Evolutionary conservation across 2,888 invertebrate genomes (phyloP).

Genomic region (Eupithecia vulgata): DNA sequence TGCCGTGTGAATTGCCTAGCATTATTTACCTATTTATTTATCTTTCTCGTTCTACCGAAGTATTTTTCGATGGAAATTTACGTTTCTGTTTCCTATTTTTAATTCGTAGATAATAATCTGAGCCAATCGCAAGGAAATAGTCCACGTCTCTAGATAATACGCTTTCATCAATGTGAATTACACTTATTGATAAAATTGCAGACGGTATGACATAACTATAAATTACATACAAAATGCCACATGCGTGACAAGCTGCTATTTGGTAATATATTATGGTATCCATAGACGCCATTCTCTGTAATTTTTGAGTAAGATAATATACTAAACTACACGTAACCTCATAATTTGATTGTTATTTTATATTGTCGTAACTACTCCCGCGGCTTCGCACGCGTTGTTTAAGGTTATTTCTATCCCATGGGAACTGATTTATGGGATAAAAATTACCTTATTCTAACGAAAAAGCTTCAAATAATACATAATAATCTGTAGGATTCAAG

Average conservation of each 20-base stretch:
- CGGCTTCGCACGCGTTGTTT: too few relatives aligned
- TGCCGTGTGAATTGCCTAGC: too few relatives aligned
- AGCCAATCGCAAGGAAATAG: not conserved
- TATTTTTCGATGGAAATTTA: not conserved
- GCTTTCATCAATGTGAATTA: not conserved
- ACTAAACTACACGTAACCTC: not conserved
- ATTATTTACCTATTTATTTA: too few relatives aligned
- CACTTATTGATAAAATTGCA: slow-evolving; percentile 1
- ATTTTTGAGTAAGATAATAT: not conserved
- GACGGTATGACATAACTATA: not conserved
- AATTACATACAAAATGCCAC: not conserved
- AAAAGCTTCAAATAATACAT: too few relatives aligned
- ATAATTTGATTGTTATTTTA: not conserved
- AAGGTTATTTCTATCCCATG: too few relatives aligned
- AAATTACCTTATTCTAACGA: too few relatives aligned
- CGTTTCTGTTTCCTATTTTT: not conserved
- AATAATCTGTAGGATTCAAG: too few relatives aligned
- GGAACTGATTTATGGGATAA: too few relatives aligned
- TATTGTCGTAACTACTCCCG: too few relatives aligned
- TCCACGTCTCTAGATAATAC: not conserved
- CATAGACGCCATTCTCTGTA: not conserved
- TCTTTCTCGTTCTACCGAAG: too few relatives aligned
- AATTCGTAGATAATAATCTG: not conserved
- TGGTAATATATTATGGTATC: not conserved
- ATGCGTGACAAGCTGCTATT: not conserved